Evolutionary conservation across 2,888 invertebrate genomes (phyloP), one percentile per base, ranked within the genome.

Genomic region (Diploptera punctata): DNA sequence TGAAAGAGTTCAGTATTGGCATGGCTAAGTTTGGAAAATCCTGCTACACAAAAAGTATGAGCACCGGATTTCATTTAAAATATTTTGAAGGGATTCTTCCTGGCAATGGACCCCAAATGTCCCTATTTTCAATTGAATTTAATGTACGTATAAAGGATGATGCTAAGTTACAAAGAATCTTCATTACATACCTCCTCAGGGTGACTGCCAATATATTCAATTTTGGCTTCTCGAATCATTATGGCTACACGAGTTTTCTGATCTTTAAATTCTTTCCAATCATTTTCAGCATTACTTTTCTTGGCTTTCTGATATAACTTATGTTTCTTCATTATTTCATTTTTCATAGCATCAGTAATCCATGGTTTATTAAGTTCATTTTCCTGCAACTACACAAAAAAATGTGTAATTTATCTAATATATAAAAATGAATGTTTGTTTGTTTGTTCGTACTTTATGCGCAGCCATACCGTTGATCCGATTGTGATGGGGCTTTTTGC

Each of bases 241-340:
- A 84, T 83, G 54, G 84, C 85, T 77, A 88, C 88, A 78, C 86
- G 87, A 76, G 87, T 87, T 61, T 87, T 84, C 77, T 88, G 88
- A 60, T 85, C 85, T 78, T 87, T 86, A 78, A 86, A 89, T 67
- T 84, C 83, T 10, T 86, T 84, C 83, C 88, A 88, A 74, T 87
- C 85, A 16, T 85, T 84, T 73, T 86, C 84, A 68, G 84, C 83
- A 76, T 86, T 86, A n/a, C 82, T 80, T 65, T 78, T 79, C 78
- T 84, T 84, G 2, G 86, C 85, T 43, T 79, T 78, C 47, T 84
- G 84, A 77, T 87, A 83, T 54, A 88, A 82, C 76, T 87, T 85
- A 70, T 87, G 84, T 77, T 87, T 87, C 76, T 85, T 86, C 44
- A 80, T 81, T 75, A 88, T 86, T 77, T 87, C 87, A 4, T 80